Conservation (phyloP, 2,113 vertebrate species). For the Syrrhaptes paradoxus region DNA sequence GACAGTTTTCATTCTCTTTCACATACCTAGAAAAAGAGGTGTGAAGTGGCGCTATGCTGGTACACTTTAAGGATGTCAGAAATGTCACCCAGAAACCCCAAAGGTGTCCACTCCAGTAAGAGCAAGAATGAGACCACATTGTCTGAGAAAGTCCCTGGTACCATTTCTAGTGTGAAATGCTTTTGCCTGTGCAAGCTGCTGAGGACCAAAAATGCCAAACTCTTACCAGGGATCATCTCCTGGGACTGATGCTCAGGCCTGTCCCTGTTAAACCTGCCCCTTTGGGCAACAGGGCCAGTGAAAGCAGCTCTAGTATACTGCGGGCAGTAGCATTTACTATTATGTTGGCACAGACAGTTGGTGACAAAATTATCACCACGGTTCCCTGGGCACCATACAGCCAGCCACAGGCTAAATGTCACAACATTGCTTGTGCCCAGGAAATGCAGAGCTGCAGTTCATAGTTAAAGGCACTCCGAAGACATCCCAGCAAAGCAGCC, state of each 20-base stretch:
- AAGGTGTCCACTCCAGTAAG: neutral
- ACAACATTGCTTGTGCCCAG: accelerated
- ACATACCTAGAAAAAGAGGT: neutral
- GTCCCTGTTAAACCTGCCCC: neutral
- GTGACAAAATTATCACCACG: neutral
- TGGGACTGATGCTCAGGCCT: neutral
- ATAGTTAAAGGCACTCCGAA: neutral
- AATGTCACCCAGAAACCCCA: neutral
- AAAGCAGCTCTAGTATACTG: neutral
- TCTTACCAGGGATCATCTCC: neutral
- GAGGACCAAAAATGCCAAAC: neutral
- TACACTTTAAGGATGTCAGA: accelerated
- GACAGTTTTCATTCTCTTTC: neutral
- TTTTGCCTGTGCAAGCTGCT: neutral
- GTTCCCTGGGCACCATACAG: neutral
- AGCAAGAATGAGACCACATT: neutral
- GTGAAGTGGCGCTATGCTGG: neutral
- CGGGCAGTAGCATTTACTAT: accelerated
- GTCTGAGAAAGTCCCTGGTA: neutral
- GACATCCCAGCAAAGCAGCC: neutral
- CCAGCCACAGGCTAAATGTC: neutral
- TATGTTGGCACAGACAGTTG: neutral
- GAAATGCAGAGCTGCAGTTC: neutral
- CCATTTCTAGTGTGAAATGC: neutral
- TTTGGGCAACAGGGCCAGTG: accelerated